Evolutionary conservation across 2,113 vertebrate species (phyloP).

Genomic region (Cebidichthys violaceus): DNA sequence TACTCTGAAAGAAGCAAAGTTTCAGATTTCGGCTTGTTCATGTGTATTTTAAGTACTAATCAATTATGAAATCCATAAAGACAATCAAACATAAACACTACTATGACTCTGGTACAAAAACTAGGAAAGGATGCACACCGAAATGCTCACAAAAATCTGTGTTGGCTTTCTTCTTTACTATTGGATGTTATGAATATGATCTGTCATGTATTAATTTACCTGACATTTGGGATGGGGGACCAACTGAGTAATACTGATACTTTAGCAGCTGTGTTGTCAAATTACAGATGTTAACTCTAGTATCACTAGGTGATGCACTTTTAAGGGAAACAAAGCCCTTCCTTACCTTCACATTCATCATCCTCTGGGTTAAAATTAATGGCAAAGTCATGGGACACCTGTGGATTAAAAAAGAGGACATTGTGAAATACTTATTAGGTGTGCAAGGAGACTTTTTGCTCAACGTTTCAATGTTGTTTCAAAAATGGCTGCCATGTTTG

Average conservation of each 20-base stretch:
- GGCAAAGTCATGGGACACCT: conserved; percentile 98
- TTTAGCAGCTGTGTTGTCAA: background rate
- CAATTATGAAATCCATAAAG: background rate
- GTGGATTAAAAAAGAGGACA: conserved; percentile 32
- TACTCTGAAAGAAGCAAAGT: background rate
- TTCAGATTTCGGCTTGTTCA: background rate
- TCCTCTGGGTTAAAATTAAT: conserved; percentile 96
- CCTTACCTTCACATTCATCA: conserved; percentile 95
- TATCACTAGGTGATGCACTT: conserved; percentile 17
- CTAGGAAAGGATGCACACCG: background rate
- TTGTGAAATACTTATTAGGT: conserved; percentile 10
- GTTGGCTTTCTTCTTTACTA: background rate
- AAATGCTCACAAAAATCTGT: background rate
- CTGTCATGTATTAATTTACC: background rate
- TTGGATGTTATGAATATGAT: background rate
- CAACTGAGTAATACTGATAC: background rate
- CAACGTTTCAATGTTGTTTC: background rate
- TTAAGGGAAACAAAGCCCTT: background rate
- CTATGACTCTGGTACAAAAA: background rate
- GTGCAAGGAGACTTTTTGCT: background rate
- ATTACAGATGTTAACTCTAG: conserved; percentile 1
- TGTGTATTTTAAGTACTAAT: background rate
- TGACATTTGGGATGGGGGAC: background rate
- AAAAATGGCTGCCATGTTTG: background rate
- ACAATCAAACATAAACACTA: background rate